Evolutionary conservation across 2,797 vertebrate species (phyloP).

Genomic region (Rhabdomys pumilio): DNA sequence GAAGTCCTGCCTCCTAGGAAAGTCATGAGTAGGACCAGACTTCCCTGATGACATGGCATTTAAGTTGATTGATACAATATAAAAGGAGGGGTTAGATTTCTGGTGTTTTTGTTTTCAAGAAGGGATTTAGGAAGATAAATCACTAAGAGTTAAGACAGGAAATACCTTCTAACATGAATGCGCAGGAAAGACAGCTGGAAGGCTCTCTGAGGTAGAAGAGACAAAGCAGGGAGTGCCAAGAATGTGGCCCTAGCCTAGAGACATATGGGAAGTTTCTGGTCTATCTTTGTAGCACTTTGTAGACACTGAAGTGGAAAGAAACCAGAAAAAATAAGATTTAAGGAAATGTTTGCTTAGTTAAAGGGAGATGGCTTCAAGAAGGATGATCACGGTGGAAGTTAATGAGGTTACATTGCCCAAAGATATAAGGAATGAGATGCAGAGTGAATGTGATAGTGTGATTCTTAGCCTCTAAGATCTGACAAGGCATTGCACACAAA

Average conservation of each 20-base stretch:
- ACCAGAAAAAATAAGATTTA: not conserved
- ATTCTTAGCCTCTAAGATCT: not conserved
- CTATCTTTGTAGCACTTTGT: not conserved
- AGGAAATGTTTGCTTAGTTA: not conserved
- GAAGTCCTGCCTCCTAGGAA: fast-evolving
- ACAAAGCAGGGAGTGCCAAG: not conserved
- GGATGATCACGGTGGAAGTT: not conserved
- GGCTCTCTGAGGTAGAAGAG: not conserved
- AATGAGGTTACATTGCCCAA: not conserved
- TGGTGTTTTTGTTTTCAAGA: not conserved
- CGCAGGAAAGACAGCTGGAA: not conserved
- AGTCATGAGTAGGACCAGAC: not conserved
- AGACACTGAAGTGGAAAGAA: not conserved
- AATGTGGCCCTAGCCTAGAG: not conserved
- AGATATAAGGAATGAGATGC: not conserved
- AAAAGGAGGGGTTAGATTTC: not conserved
- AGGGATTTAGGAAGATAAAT: not conserved
- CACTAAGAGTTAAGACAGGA: not conserved
- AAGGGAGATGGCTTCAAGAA: not conserved
- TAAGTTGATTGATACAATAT: not conserved
- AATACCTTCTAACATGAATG: not conserved
- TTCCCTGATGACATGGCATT: not conserved
- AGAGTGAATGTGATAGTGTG: not conserved
- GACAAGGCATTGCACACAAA: not conserved
- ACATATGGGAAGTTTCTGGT: not conserved